These are phyloP conservation scores for Tursiops truncatus DNA, from an alignment of 2,113 vertebrate genomes.

Conservation along the genomic window DNA sequence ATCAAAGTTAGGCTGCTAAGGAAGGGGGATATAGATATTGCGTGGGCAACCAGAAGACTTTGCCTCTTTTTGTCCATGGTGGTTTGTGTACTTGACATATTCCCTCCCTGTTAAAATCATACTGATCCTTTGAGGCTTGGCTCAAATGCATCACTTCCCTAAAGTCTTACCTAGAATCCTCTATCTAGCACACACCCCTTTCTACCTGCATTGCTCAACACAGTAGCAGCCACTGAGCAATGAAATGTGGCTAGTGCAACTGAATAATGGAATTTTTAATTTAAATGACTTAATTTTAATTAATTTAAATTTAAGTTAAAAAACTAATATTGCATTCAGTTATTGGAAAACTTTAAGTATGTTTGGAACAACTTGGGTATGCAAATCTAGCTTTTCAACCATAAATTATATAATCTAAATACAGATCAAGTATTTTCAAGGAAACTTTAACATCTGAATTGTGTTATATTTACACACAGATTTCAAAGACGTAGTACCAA, in stretches of 20 bases:
- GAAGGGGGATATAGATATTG: not conserved
- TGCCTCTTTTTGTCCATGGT: not conserved
- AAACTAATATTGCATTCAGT: not conserved
- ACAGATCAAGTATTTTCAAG: not conserved
- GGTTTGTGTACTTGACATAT: not conserved
- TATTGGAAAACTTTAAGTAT: not conserved
- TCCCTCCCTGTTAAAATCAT: not conserved
- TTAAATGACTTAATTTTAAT: not conserved
- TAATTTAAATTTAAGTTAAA: not conserved
- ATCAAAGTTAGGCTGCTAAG: not conserved
- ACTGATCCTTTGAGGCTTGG: not conserved
- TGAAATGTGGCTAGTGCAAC: not conserved
- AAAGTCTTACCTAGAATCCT: not conserved
- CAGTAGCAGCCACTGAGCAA: not conserved
- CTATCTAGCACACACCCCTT: not conserved
- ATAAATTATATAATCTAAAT: not conserved
- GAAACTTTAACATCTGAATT: not conserved
- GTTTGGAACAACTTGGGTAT: not conserved
- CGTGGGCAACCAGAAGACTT: not conserved
- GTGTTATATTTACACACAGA: not conserved
- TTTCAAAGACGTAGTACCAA: not conserved
- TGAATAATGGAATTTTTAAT: not conserved
- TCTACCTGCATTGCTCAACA: not conserved
- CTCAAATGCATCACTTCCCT: not conserved
- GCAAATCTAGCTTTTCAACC: not conserved